These are phyloP conservation scores for Nomada ferruginata DNA, from an alignment of 2,888 invertebrate species.

Conservation along the genomic window DNA sequence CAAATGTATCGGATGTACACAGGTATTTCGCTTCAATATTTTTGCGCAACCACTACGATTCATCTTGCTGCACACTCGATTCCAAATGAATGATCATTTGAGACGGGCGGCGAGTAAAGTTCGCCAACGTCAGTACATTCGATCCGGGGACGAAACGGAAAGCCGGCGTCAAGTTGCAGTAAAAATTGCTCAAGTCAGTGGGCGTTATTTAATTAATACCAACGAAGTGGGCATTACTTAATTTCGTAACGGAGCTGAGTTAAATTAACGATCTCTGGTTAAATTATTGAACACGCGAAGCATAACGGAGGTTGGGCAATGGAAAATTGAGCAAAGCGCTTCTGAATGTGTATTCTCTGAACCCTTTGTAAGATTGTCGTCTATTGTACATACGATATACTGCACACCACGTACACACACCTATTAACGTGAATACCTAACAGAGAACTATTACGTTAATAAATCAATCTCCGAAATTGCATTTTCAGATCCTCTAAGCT, in stretches of 20 bases:
- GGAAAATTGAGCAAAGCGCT: background rate
- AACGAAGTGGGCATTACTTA: constrained; percentile 1
- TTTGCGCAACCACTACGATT: no score
- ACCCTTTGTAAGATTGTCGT: background rate
- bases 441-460: background rate
- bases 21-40: no score
- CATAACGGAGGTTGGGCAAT: background rate
- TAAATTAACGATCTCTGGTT: constrained; percentile 2
- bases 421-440: no score
- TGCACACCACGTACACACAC: no score
- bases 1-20: background rate
- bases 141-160: background rate
- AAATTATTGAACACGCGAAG: background rate
- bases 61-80: no score
- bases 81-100: no score
- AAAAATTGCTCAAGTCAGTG: background rate
- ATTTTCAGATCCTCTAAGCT: background rate
- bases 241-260: constrained; percentile 2
- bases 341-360: background rate
- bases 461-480: background rate
- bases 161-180: background rate
- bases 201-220: constrained; percentile 10
- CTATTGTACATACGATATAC: no score
- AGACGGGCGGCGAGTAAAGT: no score
- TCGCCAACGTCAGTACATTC: background rate